Evolutionary conservation across 2,113 vertebrate genomes (phyloP).

Genomic region (Larimichthys crocea): DNA sequence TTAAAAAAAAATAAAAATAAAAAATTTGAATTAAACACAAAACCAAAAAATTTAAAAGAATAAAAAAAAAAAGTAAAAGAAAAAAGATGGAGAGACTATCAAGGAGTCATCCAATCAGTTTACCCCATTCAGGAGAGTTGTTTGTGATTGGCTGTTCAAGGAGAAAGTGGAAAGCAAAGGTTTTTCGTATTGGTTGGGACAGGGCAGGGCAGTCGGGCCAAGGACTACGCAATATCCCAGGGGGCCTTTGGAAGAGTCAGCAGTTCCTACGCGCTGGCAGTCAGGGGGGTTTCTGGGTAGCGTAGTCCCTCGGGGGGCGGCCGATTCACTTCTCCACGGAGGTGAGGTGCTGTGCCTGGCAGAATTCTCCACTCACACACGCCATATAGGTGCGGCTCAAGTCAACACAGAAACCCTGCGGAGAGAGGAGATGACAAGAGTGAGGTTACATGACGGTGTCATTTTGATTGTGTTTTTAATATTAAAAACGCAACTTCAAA

Average conservation of each 20-base stretch:
- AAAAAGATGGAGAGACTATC: slow-evolving; percentile 86
- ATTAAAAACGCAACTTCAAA: not conserved
- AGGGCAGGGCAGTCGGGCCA: slow-evolving; percentile 72
- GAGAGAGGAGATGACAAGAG: slow-evolving; percentile 36
- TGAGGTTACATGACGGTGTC: not conserved
- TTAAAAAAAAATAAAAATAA: slow-evolving; percentile 49
- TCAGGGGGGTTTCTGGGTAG: slow-evolving; percentile 86
- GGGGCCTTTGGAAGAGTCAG: slow-evolving; percentile 70
- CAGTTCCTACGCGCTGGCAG: slow-evolving; percentile 75
- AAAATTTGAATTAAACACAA: slow-evolving; percentile 36
- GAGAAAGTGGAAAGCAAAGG: slow-evolving; percentile 79
- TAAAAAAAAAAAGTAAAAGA: slow-evolving; percentile 64
- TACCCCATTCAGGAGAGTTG: slow-evolving; percentile 90
- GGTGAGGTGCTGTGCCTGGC: slow-evolving; percentile 99
- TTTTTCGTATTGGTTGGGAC: slow-evolving; percentile 73
- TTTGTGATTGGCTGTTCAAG: slow-evolving; percentile 84
- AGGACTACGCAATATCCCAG: slow-evolving; percentile 84
- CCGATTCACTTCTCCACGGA: slow-evolving; percentile 96
- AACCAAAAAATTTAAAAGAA: slow-evolving; percentile 32
- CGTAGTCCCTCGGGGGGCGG: slow-evolving; percentile 84
- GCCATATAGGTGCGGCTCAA: slow-evolving; percentile 98
- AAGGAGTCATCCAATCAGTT: slow-evolving; percentile 87
- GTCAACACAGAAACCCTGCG: slow-evolving; percentile 93
- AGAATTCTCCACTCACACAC: slow-evolving; percentile 97
- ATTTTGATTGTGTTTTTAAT: not conserved